These are phyloP conservation scores for Malurus leucopterus DNA, from an alignment of 2,797 vertebrate species.

Conservation along the genomic window DNA sequence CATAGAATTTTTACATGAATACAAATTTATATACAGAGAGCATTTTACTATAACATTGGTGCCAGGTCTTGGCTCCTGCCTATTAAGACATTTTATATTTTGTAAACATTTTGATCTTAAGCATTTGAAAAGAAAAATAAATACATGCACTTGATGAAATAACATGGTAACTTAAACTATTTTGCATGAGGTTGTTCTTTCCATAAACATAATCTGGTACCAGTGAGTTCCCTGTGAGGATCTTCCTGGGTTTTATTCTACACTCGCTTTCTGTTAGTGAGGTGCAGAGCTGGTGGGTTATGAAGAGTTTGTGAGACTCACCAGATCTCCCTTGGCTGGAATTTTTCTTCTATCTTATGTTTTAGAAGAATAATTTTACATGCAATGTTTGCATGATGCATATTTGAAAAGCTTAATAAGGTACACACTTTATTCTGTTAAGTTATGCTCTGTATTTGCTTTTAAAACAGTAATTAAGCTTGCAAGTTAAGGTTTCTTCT, in stretches of 20 bases:
- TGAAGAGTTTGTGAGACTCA: background rate
- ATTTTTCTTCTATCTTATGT: rapidly evolving
- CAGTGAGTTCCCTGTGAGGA: background rate
- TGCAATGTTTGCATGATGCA: background rate
- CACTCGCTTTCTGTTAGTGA: background rate
- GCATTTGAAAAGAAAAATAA: background rate
- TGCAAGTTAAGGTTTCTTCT: background rate
- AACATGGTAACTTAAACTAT: background rate
- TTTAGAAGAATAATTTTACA: background rate
- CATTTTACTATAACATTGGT: background rate
- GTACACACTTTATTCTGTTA: background rate
- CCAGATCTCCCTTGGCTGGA: background rate
- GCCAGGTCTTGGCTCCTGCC: background rate
- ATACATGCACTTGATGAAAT: background rate
- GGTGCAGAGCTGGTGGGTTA: background rate
- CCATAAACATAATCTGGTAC: background rate
- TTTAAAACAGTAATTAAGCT: background rate
- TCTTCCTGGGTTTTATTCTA: background rate
- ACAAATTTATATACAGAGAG: background rate
- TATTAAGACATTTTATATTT: background rate
- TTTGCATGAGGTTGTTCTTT: background rate
- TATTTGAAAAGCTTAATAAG: background rate
- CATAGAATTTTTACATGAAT: background rate
- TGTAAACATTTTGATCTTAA: background rate
- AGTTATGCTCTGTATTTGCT: background rate